These are phyloP conservation scores for Taenaris catops DNA, from an alignment of 2,888 invertebrate species.

Conservation along the genomic window DNA sequence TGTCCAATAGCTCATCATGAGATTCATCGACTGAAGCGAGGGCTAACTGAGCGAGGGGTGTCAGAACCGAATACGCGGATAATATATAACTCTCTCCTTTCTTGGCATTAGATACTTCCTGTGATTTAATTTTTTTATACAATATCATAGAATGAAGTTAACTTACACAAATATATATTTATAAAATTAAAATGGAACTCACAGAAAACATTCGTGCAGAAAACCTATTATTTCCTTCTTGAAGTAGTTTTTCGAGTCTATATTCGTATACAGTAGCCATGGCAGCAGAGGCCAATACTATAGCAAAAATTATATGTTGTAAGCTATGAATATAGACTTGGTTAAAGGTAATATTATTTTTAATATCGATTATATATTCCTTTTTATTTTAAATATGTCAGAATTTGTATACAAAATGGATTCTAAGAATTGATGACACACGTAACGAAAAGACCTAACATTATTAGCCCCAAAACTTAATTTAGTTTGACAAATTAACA, in stretches of 20 bases:
- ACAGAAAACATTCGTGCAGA: constrained; percentile 10
- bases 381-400: too few species aligned
- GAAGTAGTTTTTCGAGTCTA: constrained; percentile 27
- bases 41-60: constrained; percentile 52
- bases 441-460: too few species aligned
- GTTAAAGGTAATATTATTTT: too few species aligned
- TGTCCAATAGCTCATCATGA: constrained; percentile 49
- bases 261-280: constrained; percentile 33
- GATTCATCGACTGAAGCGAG: constrained; percentile 50
- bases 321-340: too few species aligned
- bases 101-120: constrained; percentile 45
- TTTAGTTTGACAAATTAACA: too few species aligned
- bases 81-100: constrained; percentile 49
- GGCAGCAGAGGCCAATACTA: constrained; percentile 30
- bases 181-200: constrained; percentile 5
- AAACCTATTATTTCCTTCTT: constrained; percentile 9
- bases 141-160: constrained; percentile 1
- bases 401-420: too few species aligned
- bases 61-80: constrained; percentile 66
- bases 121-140: constrained; percentile 18
- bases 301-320: constrained; percentile 12
- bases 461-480: too few species aligned
- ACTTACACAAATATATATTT: not conserved
- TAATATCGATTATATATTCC: too few species aligned
- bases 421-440: too few species aligned